Base-by-base conservation (phyloP, 2,888 invertebrate species). In the Andrena bucephala region DNA sequence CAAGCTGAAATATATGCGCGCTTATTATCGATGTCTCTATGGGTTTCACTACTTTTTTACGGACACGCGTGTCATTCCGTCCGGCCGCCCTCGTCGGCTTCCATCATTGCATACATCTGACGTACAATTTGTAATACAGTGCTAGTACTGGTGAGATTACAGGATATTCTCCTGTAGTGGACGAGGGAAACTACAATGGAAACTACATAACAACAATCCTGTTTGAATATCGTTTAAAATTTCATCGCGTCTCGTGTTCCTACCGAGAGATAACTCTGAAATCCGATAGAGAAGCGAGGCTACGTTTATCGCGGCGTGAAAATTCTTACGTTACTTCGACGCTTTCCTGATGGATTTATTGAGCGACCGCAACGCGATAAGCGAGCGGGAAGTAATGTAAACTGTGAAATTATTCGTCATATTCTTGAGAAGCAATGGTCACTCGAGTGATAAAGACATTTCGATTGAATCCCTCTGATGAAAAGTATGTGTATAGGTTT, bases 1-100 rank as follows among this genome's bases (percentile, higher is more conserved):
- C 69, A 36, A 16, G 33, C n/a, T 75, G 50, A 77, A 71, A 48
- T 71, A 27, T 54, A 2, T 48, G 13, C 8, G 20, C 29, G 24
- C 65, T 66, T 48, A 59, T 36, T 33, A 20, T 59, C 24, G 33
- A 69, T 68, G 68, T 48, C 36, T 74, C 67, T 31, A 62, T 36
- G 13, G 4, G 10, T 33, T 10, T 31, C 16, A 1, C 27, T 24
- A n/a, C 16, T 66, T 48, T 57, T n/a, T n/a, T 33, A 27, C 6
- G 62, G 2, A n/a, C 2, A 16, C 27, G n/a, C 6, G 60, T 24
- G 33, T 48, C 1, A 42, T 42, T 42, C 42, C 16, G 13, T 42
- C 3, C 57, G 24, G 57, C 10, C 10, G 0, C 24, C 24, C 57
- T 57, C 27, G 10, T 4, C 10, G 24, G 4, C 57, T 57, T 13